Evolutionary conservation across 2,888 invertebrate species (phyloP), one percentile per base, ranked within the genome.

Genomic region (Clunio marinus): DNA sequence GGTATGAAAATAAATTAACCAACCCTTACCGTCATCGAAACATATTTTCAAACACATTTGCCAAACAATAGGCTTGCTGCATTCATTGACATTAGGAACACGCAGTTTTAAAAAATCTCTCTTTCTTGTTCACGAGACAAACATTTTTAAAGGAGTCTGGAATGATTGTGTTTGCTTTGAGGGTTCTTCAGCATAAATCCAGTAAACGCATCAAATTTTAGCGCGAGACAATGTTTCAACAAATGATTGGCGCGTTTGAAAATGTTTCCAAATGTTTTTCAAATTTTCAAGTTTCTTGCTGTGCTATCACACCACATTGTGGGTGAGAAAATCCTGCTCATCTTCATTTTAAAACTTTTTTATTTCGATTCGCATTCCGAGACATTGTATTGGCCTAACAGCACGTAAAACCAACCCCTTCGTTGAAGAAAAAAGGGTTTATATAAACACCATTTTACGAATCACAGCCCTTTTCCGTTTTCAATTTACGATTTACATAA

Each of bases 11-110:
- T 51, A 13, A 13, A 51, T 7, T 2, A 4, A 41, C 3, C 51
- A 66, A 66, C 66, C 66, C 66, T 55, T 32, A 66, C 66, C 66
- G 66, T 66, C 66, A 66, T 66, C 24, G 17, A 17, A 55, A 25
- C 66, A 66, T 17, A 51, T 66, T 66, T 66, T 25, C 27, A 15
- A 51, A 46, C 25, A 5, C 62, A 59, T 41, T 59, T 35, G 59
- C 32, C 59, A 35, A 5, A 59, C 62, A 22, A n/a, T 37, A 37
- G 17, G 32, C 32, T 32, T 10, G 7, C 51, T 3, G 10, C 22
- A n/a, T n/a, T 2, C 51, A 20, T 51, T 57, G 57, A 57, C 24
- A 57, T 57, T 20, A 13, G n/a, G 13, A 57, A 57, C 57, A 57
- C 57, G 57, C 57, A 57, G 25, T 57, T 57, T 57, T 17, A 51